A percentile compares a stretch with the other conserved stretches of the same genome.
Evolutionary conservation across 2,113 vertebrate genomes (phyloP).

Genomic region (Taurulus bubalis): DNA sequence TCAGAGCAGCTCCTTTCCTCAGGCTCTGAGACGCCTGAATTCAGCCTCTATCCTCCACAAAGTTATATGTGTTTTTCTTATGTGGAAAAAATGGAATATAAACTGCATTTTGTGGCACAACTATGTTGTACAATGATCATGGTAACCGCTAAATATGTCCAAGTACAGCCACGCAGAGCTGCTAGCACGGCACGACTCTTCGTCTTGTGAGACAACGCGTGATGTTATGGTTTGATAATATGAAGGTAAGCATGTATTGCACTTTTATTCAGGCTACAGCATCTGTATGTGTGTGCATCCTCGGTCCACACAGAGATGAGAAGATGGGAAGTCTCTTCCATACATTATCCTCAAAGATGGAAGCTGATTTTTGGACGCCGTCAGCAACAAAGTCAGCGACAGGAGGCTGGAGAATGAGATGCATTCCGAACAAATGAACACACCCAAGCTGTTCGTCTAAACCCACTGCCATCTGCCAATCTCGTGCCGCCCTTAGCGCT

Average conservation of each 20-base stretch:
- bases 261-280: not conserved
- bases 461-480: conserved; percentile 44
- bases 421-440: conserved; percentile 33
- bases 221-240: not conserved
- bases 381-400: conserved; percentile 3
- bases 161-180: too few relatives aligned
- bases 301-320: not conserved
- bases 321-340: not conserved
- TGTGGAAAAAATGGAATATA: not conserved
- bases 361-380: conserved; percentile 2
- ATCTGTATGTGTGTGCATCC: not conserved
- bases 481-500: not conserved
- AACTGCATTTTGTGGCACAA: not conserved
- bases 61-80: not conserved
- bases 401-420: conserved; percentile 25
- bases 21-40: not conserved
- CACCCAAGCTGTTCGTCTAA: conserved; percentile 43
- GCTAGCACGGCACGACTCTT: too few relatives aligned
- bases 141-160: too few relatives aligned
- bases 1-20: not conserved
- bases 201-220: too few relatives aligned
- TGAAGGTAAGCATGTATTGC: not conserved
- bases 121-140: not conserved
- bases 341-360: conserved; percentile 12
- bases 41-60: not conserved